Evolutionary conservation across 2,113 vertebrate genomes (phyloP).

Genomic region (Desmodus rotundus): DNA sequence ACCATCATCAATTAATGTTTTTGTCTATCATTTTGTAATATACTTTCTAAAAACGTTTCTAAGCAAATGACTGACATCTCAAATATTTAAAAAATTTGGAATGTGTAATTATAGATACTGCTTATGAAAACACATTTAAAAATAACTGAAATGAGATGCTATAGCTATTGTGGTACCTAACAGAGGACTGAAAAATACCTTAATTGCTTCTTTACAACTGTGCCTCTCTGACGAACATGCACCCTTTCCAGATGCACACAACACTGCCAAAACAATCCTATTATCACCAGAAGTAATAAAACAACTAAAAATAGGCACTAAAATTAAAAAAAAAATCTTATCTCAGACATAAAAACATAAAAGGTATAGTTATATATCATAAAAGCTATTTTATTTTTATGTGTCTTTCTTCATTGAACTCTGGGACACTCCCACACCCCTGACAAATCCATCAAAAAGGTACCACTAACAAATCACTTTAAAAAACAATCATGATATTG

Average conservation of each 20-base stretch:
- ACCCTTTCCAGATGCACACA: conserved; percentile 56
- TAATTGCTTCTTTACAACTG: conserved; percentile 26
- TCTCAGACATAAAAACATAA: not conserved
- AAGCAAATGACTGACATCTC: conserved; percentile 50
- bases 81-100: conserved; percentile 58
- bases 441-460: not conserved
- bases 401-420: not conserved
- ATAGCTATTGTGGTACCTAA: not conserved
- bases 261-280: not conserved
- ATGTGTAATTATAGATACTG: conserved; percentile 13
- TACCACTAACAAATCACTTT: not conserved
- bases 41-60: conserved; percentile 75
- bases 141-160: conserved; percentile 52
- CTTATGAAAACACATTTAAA: conserved; percentile 62
- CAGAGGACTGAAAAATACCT: conserved; percentile 18
- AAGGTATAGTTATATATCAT: not conserved
- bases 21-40: conserved; percentile 69
- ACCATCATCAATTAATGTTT: conserved; percentile 73
- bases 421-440: not conserved
- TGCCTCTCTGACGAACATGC: conserved; percentile 36
- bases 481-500: not conserved
- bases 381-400: not conserved
- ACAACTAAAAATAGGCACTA: not conserved
- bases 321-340: not conserved
- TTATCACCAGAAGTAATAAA: conserved; percentile 3